Base-by-base conservation (phyloP, 2,888 invertebrate species). In the Rhyacophila evoluta region DNA sequence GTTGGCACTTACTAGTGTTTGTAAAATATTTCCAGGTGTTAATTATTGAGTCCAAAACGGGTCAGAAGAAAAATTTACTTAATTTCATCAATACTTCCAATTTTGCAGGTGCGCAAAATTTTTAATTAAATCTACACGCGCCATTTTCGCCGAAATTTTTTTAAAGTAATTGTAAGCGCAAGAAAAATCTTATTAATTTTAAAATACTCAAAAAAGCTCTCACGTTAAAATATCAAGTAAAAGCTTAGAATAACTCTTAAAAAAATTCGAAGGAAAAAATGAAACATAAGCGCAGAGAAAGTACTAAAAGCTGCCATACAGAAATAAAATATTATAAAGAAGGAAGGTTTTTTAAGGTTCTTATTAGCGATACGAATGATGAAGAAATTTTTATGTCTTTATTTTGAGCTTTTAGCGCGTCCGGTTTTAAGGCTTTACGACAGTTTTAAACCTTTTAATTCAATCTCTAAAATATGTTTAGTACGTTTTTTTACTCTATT, bases 341-440 rank as follows among this genome's bases (percentile, higher is more conserved):
- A 69, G 15, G 12, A 69, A 69, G 15, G 27, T 69, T n/a, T 68
- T 68, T 33, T 33, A 12, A 33, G 33, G 28, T 69, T 69, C 11
- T 69, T 69, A 69, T 69, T 69, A 69, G 69, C 69, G 28, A 69
- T 69, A 69, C 69, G 28, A 69, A 29, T 69, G 11, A 28, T 25
- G 69, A 15, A 15, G 2, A 69, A 29, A 19, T 19, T 55, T 55
- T 1, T 6, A 29, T 28, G 69, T 69, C 28, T 69, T 33, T 33
- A 69, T 69, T 69, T 33, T 15, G 3, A 29, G 69, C 15, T 29
- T 29, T 28, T 28, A 69, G 28, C 29, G 2, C 6, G 29, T 33
- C 29, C 29, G 29, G 2, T 12, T 38, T 38, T 8, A 55, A 19
- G 19, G 10, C 19, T 12, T 25, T 55, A 25, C 19, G 55, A 2